Percentiles rank a stretch among this genome's conserved stretches.
Evolutionary conservation across 92 coral and sea anemone genomes (phyloP).

Genomic region (Phenganax stokvisi): DNA sequence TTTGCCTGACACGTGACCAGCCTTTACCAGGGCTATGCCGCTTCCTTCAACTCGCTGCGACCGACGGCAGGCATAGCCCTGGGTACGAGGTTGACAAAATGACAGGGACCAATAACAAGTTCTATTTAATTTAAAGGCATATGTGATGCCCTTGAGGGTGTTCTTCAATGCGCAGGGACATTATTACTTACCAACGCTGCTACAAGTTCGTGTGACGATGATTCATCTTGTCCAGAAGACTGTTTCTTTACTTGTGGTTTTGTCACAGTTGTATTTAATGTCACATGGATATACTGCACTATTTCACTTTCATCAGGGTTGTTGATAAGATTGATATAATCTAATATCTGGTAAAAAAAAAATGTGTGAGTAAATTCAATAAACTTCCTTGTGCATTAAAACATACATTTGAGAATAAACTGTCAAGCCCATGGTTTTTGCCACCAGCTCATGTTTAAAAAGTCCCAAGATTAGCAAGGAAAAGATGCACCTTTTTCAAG

Average conservation of each 20-base stretch:
- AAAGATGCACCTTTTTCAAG: too few relatives aligned
- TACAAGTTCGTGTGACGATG: conserved; percentile 11
- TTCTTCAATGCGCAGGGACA: too few relatives aligned
- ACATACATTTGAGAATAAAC: neutral
- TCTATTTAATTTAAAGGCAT: too few relatives aligned
- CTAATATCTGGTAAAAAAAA: conserved; percentile 58
- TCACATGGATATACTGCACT: conserved; percentile 65
- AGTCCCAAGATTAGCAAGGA: too few relatives aligned
- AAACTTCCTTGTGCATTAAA: neutral
- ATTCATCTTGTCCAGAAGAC: conserved; percentile 27
- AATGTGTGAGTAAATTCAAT: neutral
- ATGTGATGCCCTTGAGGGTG: too few relatives aligned
- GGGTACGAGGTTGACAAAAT: too few relatives aligned
- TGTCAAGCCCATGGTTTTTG: neutral
- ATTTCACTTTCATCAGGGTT: conserved; percentile 82
- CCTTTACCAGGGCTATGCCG: too few relatives aligned
- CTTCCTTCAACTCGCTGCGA: too few relatives aligned
- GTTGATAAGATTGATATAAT: conserved; percentile 63
- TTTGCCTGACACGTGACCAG: too few relatives aligned
- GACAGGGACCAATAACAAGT: too few relatives aligned
- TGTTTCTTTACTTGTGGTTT: conserved; percentile 25
- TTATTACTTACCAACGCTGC: conserved; percentile 19
- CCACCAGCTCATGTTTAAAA: too few relatives aligned
- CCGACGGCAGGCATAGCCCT: too few relatives aligned
- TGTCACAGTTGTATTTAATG: conserved; percentile 57